Evolutionary conservation across 2,888 invertebrate genomes (phyloP).

Genomic region (Lycophotia porphyrea): DNA sequence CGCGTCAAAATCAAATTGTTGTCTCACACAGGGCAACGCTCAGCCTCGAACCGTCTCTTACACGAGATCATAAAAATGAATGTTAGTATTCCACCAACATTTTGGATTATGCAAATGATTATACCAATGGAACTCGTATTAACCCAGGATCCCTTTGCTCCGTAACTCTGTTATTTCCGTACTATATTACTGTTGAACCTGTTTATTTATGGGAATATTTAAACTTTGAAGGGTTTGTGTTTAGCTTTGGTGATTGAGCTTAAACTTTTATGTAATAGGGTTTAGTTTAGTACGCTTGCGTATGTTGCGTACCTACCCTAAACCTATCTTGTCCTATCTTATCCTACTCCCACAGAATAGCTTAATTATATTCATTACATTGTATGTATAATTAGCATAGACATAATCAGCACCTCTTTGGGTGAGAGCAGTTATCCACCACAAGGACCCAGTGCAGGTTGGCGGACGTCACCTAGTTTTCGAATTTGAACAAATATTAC

Average conservation of each 20-base stretch:
- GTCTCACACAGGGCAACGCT: conserved; percentile 44
- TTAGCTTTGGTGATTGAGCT: conserved; percentile 24
- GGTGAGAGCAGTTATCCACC: too few relatives aligned
- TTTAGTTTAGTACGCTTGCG: not conserved
- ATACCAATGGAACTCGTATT: conserved; percentile 59
- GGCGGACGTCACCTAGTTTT: not conserved
- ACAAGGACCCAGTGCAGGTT: not conserved
- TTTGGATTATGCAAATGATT: conserved; percentile 62
- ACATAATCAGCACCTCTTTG: too few relatives aligned
- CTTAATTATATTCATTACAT: too few relatives aligned
- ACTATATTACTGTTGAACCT: conserved; percentile 30
- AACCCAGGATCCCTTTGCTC: conserved; percentile 53
- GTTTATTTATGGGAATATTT: conserved; percentile 49
- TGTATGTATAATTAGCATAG: too few relatives aligned
- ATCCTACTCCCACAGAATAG: too few relatives aligned
- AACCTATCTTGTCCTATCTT: too few relatives aligned
- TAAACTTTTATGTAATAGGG: conserved; percentile 22
- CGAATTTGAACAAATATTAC: not conserved
- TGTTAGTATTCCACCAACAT: conserved; percentile 61
- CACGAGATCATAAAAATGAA: conserved; percentile 60
- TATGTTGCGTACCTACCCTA: too few relatives aligned
- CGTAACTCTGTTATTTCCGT: conserved; percentile 50
- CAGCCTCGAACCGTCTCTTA: conserved; percentile 41
- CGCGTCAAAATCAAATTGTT: conserved; percentile 70
- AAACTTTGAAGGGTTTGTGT: conserved; percentile 22